phyloP scores from a whole-genome alignment of 2,113 vertebrate genomes.

The Pelobates fuscus region DNA sequence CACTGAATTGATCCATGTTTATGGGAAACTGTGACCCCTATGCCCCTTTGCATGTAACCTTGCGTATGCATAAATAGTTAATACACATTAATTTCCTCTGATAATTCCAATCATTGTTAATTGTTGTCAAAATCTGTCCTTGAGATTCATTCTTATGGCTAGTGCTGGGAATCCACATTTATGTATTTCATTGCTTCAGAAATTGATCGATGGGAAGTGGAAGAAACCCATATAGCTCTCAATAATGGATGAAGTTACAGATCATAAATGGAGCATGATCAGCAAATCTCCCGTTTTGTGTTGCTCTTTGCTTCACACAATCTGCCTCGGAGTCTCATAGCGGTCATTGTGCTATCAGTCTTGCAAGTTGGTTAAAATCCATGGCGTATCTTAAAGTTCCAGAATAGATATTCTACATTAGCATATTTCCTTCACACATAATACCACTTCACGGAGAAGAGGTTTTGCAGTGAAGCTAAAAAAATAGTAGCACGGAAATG shows the following conservation, averaged over 20 bases:
- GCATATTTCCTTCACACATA: too few relatives aligned
- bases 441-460: too few relatives aligned
- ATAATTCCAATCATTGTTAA: conserved; percentile 16
- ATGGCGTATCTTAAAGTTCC: neutral
- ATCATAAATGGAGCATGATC: conserved; percentile 36
- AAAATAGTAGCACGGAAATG: too few relatives aligned
- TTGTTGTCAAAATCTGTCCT: conserved; percentile 28
- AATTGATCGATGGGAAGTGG: conserved; percentile 31
- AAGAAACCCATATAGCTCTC: conserved; percentile 8
- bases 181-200: conserved; percentile 40
- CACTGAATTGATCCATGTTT: neutral
- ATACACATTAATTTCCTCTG: neutral
- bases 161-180: conserved; percentile 36
- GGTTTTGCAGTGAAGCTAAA: too few relatives aligned
- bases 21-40: neutral
- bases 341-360: neutral
- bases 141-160: conserved; percentile 7
- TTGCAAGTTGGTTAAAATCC: neutral
- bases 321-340: neutral
- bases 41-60: neutral
- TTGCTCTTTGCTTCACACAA: neutral
- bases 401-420: too few relatives aligned
- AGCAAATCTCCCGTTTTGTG: conserved; percentile 13
- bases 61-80: conserved; percentile 22
- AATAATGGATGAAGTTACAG: conserved; percentile 43